Evolutionary conservation across 2,113 vertebrate species (phyloP).

Genomic region (Misgurnus mizolepis): DNA sequence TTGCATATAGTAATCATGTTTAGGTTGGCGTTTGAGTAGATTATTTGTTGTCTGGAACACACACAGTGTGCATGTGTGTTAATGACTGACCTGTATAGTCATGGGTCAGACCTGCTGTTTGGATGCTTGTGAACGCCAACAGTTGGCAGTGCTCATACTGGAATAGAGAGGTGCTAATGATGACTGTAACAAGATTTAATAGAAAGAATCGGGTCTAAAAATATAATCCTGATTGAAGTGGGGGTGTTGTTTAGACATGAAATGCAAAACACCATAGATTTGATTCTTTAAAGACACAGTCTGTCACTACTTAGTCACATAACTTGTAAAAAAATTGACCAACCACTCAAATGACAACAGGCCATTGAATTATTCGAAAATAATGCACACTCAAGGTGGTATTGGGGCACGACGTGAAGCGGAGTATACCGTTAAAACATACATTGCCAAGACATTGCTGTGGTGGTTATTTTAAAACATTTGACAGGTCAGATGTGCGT

Average conservation of each 20-base stretch:
- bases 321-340: not conserved
- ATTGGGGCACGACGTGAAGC: too few species aligned
- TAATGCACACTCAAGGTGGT: too few species aligned
- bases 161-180: constrained; percentile 48
- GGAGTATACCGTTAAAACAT: too few species aligned
- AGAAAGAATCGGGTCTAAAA: constrained; percentile 46
- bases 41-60: constrained; percentile 18
- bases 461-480: too few species aligned
- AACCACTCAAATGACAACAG: not conserved
- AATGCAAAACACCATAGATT: constrained; percentile 16
- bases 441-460: too few species aligned
- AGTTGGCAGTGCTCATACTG: constrained; percentile 40
- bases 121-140: constrained; percentile 28
- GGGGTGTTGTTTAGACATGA: constrained; percentile 35
- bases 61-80: constrained; percentile 12
- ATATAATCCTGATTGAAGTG: constrained; percentile 36
- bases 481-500: too few species aligned
- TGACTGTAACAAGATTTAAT: constrained; percentile 41
- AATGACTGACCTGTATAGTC: constrained; percentile 20
- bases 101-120: constrained; percentile 39
- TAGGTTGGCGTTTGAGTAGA: constrained; percentile 4
- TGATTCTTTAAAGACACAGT: constrained; percentile 11
- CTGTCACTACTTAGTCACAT: not conserved
- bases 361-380: too few species aligned
- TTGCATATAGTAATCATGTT: not conserved